These are phyloP conservation scores for Oreochromis niloticus DNA, from an alignment of 2,113 vertebrate genomes.

Conservation along the genomic window DNA sequence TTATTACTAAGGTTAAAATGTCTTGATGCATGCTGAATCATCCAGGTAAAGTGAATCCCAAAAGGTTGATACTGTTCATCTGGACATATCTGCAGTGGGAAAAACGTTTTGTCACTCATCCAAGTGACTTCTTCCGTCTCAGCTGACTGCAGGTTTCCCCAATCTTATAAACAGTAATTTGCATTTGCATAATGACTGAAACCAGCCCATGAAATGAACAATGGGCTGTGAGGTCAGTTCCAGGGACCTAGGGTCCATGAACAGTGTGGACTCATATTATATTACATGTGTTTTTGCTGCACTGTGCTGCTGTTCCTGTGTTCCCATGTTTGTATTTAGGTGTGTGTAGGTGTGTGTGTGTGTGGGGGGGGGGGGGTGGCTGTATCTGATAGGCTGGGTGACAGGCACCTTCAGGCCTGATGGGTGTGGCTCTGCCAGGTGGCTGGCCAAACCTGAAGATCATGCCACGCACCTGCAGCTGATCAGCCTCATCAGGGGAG, in stretches of 20 bases:
- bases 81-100: background rate
- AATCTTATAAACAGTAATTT: background rate
- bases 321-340: background rate
- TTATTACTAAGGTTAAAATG: background rate
- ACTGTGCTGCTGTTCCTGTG: background rate
- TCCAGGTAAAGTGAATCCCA: background rate
- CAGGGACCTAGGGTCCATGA: background rate
- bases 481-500: fast-evolving
- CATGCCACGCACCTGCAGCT: background rate
- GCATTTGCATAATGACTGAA: background rate
- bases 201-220: background rate
- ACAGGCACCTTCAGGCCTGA: background rate
- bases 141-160: background rate
- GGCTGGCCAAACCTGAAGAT: background rate
- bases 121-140: background rate
- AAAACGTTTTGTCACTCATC: background rate
- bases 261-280: background rate
- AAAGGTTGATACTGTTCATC: background rate
- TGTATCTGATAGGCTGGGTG: background rate
- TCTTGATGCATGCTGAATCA: background rate
- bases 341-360: too few relatives aligned
- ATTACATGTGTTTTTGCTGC: background rate
- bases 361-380: too few relatives aligned
- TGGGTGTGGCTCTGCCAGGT: background rate
- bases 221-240: background rate